Conservation (phyloP, 92 coral and sea anemone genomes). For the Micromussa lordhowensis region DNA sequence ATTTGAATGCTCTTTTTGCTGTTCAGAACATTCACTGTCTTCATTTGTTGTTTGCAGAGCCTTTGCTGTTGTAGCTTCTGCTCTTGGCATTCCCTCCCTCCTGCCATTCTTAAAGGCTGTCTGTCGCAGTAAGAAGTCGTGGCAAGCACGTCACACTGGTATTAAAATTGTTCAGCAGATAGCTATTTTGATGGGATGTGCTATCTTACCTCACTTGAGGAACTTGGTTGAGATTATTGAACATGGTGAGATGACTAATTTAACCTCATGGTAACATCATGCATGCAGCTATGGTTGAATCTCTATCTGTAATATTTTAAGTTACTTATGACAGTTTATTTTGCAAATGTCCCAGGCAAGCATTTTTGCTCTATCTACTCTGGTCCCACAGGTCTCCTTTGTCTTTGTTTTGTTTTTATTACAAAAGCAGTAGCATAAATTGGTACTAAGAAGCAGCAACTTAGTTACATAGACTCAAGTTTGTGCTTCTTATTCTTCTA, state of each 20-base stretch:
- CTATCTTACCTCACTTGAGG: slow-evolving; percentile 95
- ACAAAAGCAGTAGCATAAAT: no score
- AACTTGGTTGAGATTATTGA: slow-evolving; percentile 99
- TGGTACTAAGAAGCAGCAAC: no score
- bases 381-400: no score
- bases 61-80: slow-evolving; percentile 99
- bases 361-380: no score
- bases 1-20: neutral
- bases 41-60: slow-evolving; percentile 68
- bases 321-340: no score
- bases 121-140: slow-evolving; percentile 98
- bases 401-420: no score
- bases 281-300: no score
- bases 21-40: neutral
- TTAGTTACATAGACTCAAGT: no score
- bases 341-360: no score
- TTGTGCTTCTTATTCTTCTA: no score
- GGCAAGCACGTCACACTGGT: slow-evolving; percentile 99
- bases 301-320: no score
- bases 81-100: slow-evolving; percentile 96
- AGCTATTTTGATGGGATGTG: slow-evolving; percentile 99
- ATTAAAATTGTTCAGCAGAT: slow-evolving; percentile 99
- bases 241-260: slow-evolving; percentile 77
- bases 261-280: no score
- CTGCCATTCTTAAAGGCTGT: slow-evolving; percentile 98